Base-by-base conservation (phyloP, 2,113 vertebrate genomes). In the Nesoenas mayeri region DNA sequence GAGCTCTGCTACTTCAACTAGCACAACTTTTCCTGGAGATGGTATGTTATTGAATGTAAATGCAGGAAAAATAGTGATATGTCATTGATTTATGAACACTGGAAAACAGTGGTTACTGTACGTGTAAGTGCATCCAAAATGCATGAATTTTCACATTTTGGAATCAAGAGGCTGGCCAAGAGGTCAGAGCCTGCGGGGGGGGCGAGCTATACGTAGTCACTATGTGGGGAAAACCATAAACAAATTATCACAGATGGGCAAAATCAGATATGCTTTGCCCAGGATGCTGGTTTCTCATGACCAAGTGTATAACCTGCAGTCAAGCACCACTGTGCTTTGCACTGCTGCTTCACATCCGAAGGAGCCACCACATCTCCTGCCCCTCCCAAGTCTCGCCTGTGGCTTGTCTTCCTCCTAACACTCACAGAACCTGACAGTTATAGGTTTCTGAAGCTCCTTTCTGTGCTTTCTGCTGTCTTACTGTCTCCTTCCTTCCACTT, bases 141-240 rank as follows among this genome's bases (percentile, higher is more conserved):
- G 22, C 57, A 72, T 24, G 70, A 85, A 88, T 96, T 95, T 96
- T 95, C 89, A 93, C 79, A 86, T 91, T 96, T 82, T 93, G 62
- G 72, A 61, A 53, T 92, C 57, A 93, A 96, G 67, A 96, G 74
- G 31, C 75, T 96, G 87, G 32, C 38, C 80, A 96, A 93, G 58
- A 84, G 95, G 79, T 56, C 24, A 10, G 21, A 44, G 44, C 44
- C n/a, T n/a, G n/a, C 6, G 17, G 44, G 44, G 44, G 17, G 17
- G 44, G 44, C 7, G 53, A 26, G 0, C 4, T 79, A 0, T 12
- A 69, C 56, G 72, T 88, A 21, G 14, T 73, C 95, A 53, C 11
- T 90, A 22, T 54, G 44, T 20, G 25, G 64, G n/a, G 42, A 44
- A 95, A 96, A 74, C 77, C 77, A 79, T 86, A 95, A 89, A 83